These are phyloP conservation scores for Lasioglossum morio DNA, from an alignment of 2,888 invertebrate genomes.

Conservation along the genomic window DNA sequence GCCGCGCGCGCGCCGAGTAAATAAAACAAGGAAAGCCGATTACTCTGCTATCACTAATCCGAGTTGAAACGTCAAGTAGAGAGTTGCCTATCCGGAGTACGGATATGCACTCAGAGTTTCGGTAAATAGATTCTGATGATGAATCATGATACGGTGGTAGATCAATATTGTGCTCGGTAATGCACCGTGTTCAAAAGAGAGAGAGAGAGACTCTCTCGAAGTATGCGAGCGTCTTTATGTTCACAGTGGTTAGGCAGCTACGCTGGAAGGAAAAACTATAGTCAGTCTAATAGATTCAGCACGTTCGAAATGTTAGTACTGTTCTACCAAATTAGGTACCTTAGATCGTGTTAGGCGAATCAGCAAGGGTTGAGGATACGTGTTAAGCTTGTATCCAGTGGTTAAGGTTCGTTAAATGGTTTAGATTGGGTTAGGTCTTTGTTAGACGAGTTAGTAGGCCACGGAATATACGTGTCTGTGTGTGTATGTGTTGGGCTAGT, in stretches of 20 bases:
- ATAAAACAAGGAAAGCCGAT: conserved; percentile 9
- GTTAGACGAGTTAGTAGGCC: conserved; percentile 7
- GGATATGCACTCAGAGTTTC: neutral
- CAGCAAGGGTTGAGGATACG: neutral
- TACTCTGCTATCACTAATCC: conserved; percentile 8
- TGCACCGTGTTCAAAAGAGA: neutral
- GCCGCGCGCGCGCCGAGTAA: neutral
- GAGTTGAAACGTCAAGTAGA: neutral
- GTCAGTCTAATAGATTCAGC: neutral
- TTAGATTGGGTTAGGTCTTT: conserved; percentile 15
- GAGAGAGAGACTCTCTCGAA: neutral
- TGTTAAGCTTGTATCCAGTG: conserved; percentile 5
- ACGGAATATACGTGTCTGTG: neutral
- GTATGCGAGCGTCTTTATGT: too few species aligned
- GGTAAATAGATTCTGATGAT: conserved; percentile 2
- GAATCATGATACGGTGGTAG: conserved; percentile 8
- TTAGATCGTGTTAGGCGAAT: neutral
- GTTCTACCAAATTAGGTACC: neutral
- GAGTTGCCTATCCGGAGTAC: neutral
- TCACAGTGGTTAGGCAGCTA: neutral
- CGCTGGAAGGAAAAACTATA: neutral
- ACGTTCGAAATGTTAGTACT: neutral
- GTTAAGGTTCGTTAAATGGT: conserved; percentile 22
- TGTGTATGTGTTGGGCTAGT: neutral
- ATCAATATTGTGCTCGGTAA: neutral